phyloP scores from a whole-genome alignment of 1,140 invertebrate species.

The Cydia splendana region DNA sequence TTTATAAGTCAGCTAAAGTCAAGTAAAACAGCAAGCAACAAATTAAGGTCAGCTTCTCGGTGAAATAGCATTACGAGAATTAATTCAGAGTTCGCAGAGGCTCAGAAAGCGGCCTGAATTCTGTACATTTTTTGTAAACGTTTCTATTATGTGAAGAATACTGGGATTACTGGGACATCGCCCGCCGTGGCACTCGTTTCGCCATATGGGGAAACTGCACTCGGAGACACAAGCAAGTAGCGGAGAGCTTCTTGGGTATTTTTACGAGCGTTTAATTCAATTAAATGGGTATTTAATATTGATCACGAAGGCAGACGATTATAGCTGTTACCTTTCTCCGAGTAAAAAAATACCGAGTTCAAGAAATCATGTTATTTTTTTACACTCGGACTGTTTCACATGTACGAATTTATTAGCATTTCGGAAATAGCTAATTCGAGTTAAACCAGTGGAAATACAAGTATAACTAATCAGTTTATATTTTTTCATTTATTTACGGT shows the following conservation, averaged over 20 bases:
- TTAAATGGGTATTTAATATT: not conserved
- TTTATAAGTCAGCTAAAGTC: conserved; percentile 18
- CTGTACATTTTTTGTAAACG: conserved; percentile 50
- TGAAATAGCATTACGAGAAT: conserved; percentile 35
- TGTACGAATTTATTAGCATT: too few relatives aligned
- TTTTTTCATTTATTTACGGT: too few relatives aligned
- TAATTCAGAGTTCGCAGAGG: conserved; percentile 36
- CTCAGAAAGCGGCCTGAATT: conserved; percentile 39
- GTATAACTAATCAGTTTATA: too few relatives aligned
- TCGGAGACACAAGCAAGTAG: not conserved
- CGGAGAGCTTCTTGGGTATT: conserved; percentile 10
- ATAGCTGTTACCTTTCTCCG: not conserved
- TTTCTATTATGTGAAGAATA: conserved; percentile 56
- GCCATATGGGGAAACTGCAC: not conserved
- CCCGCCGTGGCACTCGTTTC: conserved; percentile 38
- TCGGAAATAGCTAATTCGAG: too few relatives aligned
- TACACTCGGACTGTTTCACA: too few relatives aligned
- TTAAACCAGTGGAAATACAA: too few relatives aligned
- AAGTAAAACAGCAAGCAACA: conserved; percentile 18
- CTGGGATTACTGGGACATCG: conserved; percentile 42
- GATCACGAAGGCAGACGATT: not conserved
- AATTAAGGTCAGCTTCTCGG: conserved; percentile 10
- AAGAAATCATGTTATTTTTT: too few relatives aligned
- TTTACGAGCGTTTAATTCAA: conserved; percentile 5
- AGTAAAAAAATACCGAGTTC: not conserved